These are phyloP conservation scores for Nothoprocta perdicaria DNA, from an alignment of 2,113 vertebrate genomes.

Conservation along the genomic window DNA sequence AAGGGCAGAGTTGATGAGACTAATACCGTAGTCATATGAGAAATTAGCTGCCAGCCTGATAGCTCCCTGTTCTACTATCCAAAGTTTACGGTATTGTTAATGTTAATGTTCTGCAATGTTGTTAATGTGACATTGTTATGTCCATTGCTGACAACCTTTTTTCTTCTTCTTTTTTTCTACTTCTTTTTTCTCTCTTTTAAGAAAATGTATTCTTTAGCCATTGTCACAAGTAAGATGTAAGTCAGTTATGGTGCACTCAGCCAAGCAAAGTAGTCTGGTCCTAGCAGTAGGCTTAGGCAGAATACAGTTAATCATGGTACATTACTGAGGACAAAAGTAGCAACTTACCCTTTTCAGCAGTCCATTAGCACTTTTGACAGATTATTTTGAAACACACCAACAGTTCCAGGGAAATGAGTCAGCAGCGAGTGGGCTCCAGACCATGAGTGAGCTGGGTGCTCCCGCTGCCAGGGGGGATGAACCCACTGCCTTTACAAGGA, in stretches of 20 bases:
- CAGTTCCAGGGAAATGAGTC: constrained; percentile 39
- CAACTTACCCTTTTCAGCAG: constrained; percentile 30
- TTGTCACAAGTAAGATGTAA: background rate
- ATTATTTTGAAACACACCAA: constrained; percentile 19
- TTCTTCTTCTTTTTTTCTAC: background rate
- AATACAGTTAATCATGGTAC: background rate
- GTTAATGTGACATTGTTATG: background rate
- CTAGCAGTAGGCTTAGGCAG: background rate
- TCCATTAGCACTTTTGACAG: constrained; percentile 26
- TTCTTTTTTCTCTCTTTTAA: background rate
- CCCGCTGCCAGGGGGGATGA: rapidly evolving
- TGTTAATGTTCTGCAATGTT: background rate
- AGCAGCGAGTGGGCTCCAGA: background rate
- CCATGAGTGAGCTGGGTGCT: background rate
- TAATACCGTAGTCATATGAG: background rate
- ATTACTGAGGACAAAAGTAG: constrained; percentile 18
- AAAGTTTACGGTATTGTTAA: background rate
- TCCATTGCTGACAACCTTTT: background rate
- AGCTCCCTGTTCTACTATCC: background rate
- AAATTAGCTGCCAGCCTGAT: background rate
- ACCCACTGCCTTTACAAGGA: rapidly evolving
- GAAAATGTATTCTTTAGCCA: background rate
- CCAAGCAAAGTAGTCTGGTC: background rate
- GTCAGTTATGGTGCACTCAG: rapidly evolving
- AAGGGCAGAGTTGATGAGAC: background rate